phyloP scores from a whole-genome alignment of 2,888 invertebrate genomes.

The Andrena chrysosceles region DNA sequence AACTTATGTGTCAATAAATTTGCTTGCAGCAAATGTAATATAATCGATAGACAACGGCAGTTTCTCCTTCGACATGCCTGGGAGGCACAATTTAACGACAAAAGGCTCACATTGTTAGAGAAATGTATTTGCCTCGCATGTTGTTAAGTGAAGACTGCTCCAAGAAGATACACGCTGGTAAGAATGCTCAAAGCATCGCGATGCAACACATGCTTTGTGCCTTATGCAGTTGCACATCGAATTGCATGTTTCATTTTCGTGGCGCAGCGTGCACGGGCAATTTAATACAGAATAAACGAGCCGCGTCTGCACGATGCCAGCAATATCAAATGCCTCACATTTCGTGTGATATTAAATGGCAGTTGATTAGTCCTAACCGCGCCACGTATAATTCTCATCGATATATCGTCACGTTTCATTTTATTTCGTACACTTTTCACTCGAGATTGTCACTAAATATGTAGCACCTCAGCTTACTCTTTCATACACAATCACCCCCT shows the following conservation, averaged over 20 bases:
- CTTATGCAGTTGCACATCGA: slow-evolving; percentile 25
- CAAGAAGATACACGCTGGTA: no score
- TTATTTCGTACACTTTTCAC: not conserved
- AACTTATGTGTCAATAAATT: no score
- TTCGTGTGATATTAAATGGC: slow-evolving; percentile 47
- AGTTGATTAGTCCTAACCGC: slow-evolving; percentile 29
- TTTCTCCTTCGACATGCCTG: no score
- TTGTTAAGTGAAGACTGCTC: no score
- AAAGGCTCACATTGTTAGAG: no score
- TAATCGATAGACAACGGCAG: no score
- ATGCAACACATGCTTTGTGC: slow-evolving; percentile 23
- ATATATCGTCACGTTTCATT: slow-evolving; percentile 8
- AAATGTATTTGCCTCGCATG: no score
- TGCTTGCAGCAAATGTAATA: no score
- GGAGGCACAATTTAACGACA: no score
- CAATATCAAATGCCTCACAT: slow-evolving; percentile 51
- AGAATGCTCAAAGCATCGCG: not conserved
- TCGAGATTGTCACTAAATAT: no score
- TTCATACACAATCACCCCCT: not conserved
- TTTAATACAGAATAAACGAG: slow-evolving; percentile 48
- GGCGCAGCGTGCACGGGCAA: slow-evolving; percentile 20
- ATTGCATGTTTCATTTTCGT: slow-evolving; percentile 45
- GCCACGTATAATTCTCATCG: not conserved
- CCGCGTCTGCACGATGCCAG: slow-evolving; percentile 26
- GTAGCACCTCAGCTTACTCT: not conserved